Percentiles rank a stretch among this genome's conserved stretches.
These are phyloP conservation scores for Baryphthengus martii DNA, from an alignment of 2,113 vertebrate species.

Conservation along the genomic window DNA sequence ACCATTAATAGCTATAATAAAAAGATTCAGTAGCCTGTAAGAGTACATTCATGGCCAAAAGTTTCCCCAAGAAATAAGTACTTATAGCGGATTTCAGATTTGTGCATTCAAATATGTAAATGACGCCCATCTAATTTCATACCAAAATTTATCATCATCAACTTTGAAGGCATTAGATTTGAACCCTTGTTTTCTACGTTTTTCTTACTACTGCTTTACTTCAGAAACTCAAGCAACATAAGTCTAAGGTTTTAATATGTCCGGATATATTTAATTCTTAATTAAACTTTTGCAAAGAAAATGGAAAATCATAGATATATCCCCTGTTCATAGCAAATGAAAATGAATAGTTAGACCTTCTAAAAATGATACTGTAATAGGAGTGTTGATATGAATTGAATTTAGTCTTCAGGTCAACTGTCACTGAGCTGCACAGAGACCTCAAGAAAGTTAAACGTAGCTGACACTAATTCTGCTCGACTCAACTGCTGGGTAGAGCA, in stretches of 20 bases:
- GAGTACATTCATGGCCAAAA: neutral
- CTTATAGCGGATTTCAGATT: neutral
- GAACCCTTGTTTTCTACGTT: neutral
- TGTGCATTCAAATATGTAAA: neutral
- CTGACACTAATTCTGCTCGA: neutral
- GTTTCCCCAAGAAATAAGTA: neutral
- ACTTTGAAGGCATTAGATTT: neutral
- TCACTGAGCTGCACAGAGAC: neutral
- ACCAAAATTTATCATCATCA: neutral
- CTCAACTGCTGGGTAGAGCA: neutral
- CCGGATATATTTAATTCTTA: neutral
- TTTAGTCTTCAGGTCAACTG: neutral
- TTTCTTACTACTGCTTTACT: neutral
- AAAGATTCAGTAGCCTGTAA: neutral
- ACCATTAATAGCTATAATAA: neutral
- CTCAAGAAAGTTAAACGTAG: neutral
- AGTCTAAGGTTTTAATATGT: neutral
- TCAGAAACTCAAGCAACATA: neutral
- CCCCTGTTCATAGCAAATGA: neutral
- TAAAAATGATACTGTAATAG: neutral
- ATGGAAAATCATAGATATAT: neutral
- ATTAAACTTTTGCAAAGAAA: neutral
- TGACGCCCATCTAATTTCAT: neutral
- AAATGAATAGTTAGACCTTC: neutral
- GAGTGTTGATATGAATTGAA: neutral